Conservation (phyloP, 2,888 invertebrate species). For the Drosophila parthenogenetica region DNA sequence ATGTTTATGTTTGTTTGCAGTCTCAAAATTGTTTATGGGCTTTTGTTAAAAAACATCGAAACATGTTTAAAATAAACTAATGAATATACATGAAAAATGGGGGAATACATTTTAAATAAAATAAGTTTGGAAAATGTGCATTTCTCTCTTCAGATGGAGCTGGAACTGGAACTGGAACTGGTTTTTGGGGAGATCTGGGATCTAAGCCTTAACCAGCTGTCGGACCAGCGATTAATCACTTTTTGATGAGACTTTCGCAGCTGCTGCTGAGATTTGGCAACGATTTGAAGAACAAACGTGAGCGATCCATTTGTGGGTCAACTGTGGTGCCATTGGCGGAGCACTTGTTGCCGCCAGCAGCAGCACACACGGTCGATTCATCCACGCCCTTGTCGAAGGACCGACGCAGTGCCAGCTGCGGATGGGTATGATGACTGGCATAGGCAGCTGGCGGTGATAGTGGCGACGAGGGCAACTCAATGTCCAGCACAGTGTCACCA, state of each 20-base stretch:
- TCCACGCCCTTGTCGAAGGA: slow-evolving; percentile 80
- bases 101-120: slow-evolving; percentile 2
- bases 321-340: slow-evolving; percentile 29
- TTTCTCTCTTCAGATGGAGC: slow-evolving; percentile 5
- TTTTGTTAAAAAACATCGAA: slow-evolving; percentile 35
- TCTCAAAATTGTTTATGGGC: slow-evolving; percentile 78
- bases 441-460: slow-evolving; percentile 73
- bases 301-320: slow-evolving; percentile 68
- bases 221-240: slow-evolving; percentile 52
- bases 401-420: slow-evolving; percentile 70
- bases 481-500: slow-evolving; percentile 75
- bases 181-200: neutral
- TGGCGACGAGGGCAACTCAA: slow-evolving; percentile 80
- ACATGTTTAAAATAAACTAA: slow-evolving; percentile 10
- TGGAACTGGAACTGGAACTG: neutral
- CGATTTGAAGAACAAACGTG: slow-evolving; percentile 86
- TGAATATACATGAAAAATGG: slow-evolving; percentile 8
- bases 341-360: slow-evolving; percentile 1
- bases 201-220: neutral
- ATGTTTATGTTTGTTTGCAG: slow-evolving; percentile 52
- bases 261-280: slow-evolving; percentile 91
- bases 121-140: slow-evolving; percentile 29
- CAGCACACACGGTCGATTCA: slow-evolving; percentile 40
- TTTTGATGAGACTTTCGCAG: slow-evolving; percentile 87
- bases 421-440: slow-evolving; percentile 52